Conservation (phyloP, 1,140 invertebrate species). For the Drosophila funebris region DNA sequence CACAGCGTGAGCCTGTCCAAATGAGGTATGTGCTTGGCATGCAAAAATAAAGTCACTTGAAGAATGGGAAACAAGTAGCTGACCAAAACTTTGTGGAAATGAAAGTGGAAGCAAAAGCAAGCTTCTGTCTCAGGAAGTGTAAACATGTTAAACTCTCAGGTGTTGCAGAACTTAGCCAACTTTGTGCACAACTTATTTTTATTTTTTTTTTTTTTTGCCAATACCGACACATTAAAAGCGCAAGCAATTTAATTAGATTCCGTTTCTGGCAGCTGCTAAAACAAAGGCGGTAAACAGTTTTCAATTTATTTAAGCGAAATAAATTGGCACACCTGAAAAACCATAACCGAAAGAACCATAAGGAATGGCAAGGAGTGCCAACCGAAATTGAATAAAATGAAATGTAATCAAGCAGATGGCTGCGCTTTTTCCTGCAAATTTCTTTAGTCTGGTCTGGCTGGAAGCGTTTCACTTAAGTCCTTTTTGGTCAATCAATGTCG, state of each 20-base stretch:
- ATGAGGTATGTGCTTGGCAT: slow-evolving; percentile 69
- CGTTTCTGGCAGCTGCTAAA: slow-evolving; percentile 32
- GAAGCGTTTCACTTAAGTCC: slow-evolving; percentile 14
- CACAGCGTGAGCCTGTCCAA: slow-evolving; percentile 33
- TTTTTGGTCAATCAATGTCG: slow-evolving; percentile 54
- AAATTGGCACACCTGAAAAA: slow-evolving; percentile 28
- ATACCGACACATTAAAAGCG: slow-evolving; percentile 32
- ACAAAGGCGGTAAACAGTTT: slow-evolving; percentile 58
- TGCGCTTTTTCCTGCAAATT: slow-evolving; percentile 24
- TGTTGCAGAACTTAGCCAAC: slow-evolving; percentile 52
- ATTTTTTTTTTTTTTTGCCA: slow-evolving; percentile 20
- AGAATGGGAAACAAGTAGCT: neutral
- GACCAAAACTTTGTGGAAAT: slow-evolving; percentile 42
- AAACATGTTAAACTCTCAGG: slow-evolving; percentile 56
- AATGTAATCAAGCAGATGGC: slow-evolving; percentile 74
- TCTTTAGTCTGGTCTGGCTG: neutral
- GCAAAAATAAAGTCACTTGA: slow-evolving; percentile 29
- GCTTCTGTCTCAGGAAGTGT: slow-evolving; percentile 41
- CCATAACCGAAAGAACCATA: slow-evolving; percentile 1
- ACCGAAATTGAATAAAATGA: slow-evolving; percentile 42
- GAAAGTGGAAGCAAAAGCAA: slow-evolving; percentile 1
- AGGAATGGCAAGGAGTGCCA: slow-evolving; percentile 7
- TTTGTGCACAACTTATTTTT: slow-evolving; percentile 15
- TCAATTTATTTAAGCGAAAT: slow-evolving; percentile 71
- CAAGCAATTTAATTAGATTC: slow-evolving; percentile 68